A percentile compares a stretch with the other conserved stretches of the same genome.
These are phyloP conservation scores for Temnothorax longispinosus DNA, from an alignment of 1,140 invertebrate species.

Conservation along the genomic window DNA sequence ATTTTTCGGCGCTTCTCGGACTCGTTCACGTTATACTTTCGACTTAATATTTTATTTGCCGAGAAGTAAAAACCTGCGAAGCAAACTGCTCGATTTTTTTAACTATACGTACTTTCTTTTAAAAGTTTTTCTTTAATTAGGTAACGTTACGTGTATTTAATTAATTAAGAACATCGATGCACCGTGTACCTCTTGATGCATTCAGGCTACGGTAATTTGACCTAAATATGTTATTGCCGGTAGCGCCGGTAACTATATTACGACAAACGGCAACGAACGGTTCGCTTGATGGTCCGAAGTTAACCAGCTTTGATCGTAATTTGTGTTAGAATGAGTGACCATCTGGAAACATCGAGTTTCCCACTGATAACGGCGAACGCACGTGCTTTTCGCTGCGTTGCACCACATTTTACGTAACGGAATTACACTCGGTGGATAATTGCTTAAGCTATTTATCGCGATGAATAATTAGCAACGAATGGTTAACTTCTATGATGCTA, in stretches of 20 bases:
- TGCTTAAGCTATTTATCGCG: background rate
- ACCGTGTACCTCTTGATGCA: background rate
- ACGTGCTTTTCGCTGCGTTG: background rate
- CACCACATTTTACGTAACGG: background rate
- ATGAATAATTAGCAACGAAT: slow-evolving; percentile 34
- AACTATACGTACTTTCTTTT: background rate
- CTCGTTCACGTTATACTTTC: background rate
- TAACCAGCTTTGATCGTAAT: slow-evolving; percentile 46
- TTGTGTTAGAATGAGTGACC: slow-evolving; percentile 14
- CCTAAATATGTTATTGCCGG: background rate
- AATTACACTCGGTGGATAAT: background rate
- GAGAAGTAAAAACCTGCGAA: background rate
- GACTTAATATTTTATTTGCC: background rate
- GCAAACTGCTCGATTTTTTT: background rate
- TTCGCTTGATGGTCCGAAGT: background rate
- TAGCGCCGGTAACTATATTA: slow-evolving; percentile 1
- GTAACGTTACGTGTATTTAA: background rate
- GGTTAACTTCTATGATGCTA: background rate
- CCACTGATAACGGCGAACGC: background rate
- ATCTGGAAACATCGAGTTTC: slow-evolving; percentile 26
- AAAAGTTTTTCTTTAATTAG: background rate
- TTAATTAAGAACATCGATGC: slow-evolving; percentile 4
- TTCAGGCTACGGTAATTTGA: background rate
- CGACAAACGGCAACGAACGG: background rate
- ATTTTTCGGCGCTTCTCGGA: background rate